Conservation (phyloP, 1,140 invertebrate genomes). For the Drosophila rhopaloa region DNA sequence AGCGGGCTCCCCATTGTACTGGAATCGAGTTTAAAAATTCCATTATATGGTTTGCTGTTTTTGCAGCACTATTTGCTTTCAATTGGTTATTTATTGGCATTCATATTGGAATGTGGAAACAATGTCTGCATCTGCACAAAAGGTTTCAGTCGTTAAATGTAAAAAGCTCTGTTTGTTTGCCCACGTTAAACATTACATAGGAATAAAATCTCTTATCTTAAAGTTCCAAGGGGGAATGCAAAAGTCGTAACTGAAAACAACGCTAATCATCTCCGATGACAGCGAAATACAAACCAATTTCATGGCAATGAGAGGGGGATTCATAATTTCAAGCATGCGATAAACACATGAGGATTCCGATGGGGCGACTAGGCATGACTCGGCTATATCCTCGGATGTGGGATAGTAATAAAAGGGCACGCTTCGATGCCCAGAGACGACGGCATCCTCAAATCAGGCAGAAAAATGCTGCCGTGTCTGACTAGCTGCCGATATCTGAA, state of each 20-base stretch:
- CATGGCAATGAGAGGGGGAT: conserved; percentile 21
- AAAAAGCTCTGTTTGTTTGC: no score
- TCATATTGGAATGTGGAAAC: conserved; percentile 19
- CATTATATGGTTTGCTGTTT: conserved; percentile 55
- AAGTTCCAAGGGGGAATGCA: neutral
- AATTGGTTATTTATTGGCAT: conserved; percentile 73
- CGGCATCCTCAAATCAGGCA: conserved; percentile 75
- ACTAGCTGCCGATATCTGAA: conserved; percentile 52
- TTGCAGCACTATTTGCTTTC: conserved; percentile 58
- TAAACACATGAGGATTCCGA: conserved; percentile 40
- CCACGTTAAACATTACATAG: no score
- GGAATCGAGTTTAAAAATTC: conserved; percentile 57
- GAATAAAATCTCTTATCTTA: neutral
- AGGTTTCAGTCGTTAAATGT: neutral
- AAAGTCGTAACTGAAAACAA: neutral
- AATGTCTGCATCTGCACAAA: neutral
- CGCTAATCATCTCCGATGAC: conserved; percentile 19
- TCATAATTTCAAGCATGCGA: conserved; percentile 66
- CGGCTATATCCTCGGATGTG: conserved; percentile 18
- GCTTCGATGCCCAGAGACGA: conserved; percentile 64
- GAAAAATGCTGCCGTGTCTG: conserved; percentile 80
- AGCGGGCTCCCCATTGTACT: conserved; percentile 15
- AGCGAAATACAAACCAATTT: conserved; percentile 14
- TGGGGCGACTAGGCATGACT: conserved; percentile 47
- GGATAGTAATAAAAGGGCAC: conserved; percentile 74